phyloP scores from a whole-genome alignment of 2,888 invertebrate species.

The Cybosia mesomella region DNA sequence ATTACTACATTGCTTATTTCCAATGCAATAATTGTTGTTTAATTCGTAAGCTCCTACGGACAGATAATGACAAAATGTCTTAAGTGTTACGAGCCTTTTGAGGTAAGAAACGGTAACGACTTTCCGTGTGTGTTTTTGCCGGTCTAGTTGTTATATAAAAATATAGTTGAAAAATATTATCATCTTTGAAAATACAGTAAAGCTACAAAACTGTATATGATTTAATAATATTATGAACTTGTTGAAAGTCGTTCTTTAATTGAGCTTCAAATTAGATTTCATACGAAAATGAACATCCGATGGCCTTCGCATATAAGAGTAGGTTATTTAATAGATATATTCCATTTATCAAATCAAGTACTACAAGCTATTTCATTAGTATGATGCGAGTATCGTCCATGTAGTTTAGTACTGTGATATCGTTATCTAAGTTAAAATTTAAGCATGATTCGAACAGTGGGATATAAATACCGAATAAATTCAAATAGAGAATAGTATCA shows the following conservation, averaged over 20 bases:
- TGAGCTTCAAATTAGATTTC: conserved; percentile 27
- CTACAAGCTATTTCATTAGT: too few species aligned
- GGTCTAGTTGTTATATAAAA: neutral
- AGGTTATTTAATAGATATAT: neutral
- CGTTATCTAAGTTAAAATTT: neutral
- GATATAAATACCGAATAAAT: too few species aligned
- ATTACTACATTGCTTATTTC: neutral
- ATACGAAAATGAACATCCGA: neutral
- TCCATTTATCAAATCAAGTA: neutral
- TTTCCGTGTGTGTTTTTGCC: neutral
- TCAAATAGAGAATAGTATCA: too few species aligned
- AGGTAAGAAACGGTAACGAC: too few species aligned
- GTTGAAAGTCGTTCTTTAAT: conserved; percentile 20
- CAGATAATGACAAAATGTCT: neutral
- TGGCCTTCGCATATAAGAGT: neutral
- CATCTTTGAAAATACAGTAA: neutral
- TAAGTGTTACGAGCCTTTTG: neutral
- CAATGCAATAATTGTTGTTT: neutral
- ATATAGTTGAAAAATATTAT: too few species aligned
- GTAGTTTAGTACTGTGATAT: neutral
- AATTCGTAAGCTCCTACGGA: neutral
- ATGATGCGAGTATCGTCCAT: neutral
- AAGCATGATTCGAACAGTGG: too few species aligned
- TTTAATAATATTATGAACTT: conserved; percentile 18
- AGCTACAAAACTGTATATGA: neutral